phyloP scores from a whole-genome alignment of 2,797 vertebrate genomes.

The Myiotriccus ornatus region DNA sequence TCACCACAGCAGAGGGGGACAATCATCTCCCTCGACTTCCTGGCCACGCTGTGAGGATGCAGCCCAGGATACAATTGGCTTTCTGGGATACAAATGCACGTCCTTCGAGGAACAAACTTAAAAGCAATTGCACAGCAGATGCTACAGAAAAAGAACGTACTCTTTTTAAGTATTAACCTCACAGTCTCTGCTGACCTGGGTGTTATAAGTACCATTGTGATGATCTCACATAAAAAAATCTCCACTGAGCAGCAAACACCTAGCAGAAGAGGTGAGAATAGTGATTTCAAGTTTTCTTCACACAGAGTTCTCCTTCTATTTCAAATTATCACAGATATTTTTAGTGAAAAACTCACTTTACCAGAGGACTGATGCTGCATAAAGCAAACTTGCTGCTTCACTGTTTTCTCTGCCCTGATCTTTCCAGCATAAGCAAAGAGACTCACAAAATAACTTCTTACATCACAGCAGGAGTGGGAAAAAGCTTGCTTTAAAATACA shows the following conservation, averaged over 20 bases:
- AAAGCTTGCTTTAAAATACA: slow-evolving; percentile 19
- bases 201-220: background rate
- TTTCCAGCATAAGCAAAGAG: background rate
- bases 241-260: background rate
- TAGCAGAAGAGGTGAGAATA: background rate
- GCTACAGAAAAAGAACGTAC: background rate
- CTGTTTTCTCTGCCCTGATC: background rate
- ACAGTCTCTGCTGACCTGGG: background rate
- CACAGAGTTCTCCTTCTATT: background rate
- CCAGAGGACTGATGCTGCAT: background rate
- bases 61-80: background rate
- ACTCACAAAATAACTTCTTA: background rate
- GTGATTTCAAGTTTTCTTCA: background rate
- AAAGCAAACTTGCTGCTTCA: background rate
- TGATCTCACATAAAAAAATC: background rate
- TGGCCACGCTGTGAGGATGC: background rate
- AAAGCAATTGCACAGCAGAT: background rate
- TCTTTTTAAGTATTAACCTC: background rate
- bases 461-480: background rate
- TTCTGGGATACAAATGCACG: background rate
- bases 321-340: background rate
- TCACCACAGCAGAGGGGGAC: background rate
- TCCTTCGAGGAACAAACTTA: background rate
- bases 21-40: background rate
- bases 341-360: background rate